Base-by-base conservation (phyloP, 2,888 invertebrate species). In the Phaonia tiefii region DNA sequence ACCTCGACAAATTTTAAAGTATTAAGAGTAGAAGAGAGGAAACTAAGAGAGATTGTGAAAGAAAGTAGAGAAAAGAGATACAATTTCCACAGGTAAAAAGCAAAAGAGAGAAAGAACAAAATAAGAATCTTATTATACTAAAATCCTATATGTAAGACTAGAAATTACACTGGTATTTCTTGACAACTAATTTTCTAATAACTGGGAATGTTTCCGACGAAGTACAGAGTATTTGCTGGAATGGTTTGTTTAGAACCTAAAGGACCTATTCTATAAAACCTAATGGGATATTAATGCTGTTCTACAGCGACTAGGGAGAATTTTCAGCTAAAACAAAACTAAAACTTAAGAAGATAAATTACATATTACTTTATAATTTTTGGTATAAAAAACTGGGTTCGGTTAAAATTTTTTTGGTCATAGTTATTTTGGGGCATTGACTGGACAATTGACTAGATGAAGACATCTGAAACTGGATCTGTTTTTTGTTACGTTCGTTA, bases 241-340 rank as follows among this genome's bases (percentile, higher is more conserved):
- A 1, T 56, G 26, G 7, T n/a, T 56, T 20, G 11, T 44, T 20
- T 63, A 44, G 26, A 22, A n/a, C 25, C 31, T 54, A 54, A 69
- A 39, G 49, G 51, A 37, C 31, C 49, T 49, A 42, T 1, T 1
- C 5, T 20, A 13, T 25, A 56, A 42, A 31, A 56, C 13, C 39
- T 20, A 65, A 51, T 51, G 37, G 26, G 60, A 69, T 51, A 51
- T 58, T 73, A 31, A 46, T n/a, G 82, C 82, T 79, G 82, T 82
- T 73, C 65, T 49, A 82, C 82, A 82, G 82, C 79, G 82, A 82
- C 73, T 82, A 82, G 75, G 49, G 20, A 44, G 49, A 60, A 51
- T 17, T n/a, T 66, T 39, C 54, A 54, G 22, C 63, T 42, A 63
- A 42, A 63, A 39, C 22, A 63, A 42, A 31, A 31, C 3, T 5